These are phyloP conservation scores for Tenrec ecaudatus DNA, from an alignment of 2,113 vertebrate species.

Conservation along the genomic window DNA sequence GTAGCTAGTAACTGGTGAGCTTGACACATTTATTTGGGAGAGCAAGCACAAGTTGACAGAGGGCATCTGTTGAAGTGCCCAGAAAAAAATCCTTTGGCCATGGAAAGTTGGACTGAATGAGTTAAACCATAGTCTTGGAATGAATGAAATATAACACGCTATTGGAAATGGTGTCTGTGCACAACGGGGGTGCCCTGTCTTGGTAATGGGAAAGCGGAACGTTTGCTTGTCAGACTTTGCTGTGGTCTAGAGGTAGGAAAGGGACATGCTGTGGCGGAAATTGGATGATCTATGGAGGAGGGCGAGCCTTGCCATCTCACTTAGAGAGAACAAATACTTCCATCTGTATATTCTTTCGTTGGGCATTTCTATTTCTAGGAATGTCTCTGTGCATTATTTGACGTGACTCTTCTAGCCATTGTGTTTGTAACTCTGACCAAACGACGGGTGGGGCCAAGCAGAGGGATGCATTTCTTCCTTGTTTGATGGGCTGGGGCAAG, in stretches of 20 bases:
- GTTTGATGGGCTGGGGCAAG: too few species aligned
- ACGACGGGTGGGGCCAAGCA: too few species aligned
- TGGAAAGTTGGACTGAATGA: slow-evolving; percentile 60
- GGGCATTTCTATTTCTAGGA: slow-evolving; percentile 32
- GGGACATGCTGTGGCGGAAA: neutral
- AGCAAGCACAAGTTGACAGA: slow-evolving; percentile 52
- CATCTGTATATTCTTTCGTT: neutral
- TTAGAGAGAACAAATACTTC: slow-evolving; percentile 32
- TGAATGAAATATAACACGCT: slow-evolving; percentile 67
- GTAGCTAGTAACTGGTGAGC: slow-evolving; percentile 27
- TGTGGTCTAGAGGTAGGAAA: neutral
- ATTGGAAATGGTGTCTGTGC: slow-evolving; percentile 77
- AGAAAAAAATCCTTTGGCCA: slow-evolving; percentile 43
- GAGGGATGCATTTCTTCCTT: too few species aligned
- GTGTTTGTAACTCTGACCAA: too few species aligned
- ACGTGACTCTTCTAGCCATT: too few species aligned
- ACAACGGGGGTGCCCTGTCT: neutral
- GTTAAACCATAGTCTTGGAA: slow-evolving; percentile 69
- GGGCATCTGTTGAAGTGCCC: slow-evolving; percentile 52
- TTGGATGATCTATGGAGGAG: neutral
- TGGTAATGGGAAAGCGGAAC: neutral
- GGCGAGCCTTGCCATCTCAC: neutral
- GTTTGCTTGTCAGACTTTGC: neutral
- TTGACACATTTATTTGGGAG: slow-evolving; percentile 20
- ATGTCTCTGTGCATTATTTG: neutral